Evolutionary conservation across 1,140 invertebrate genomes (phyloP).

Genomic region (Paralvinella palmiformis): DNA sequence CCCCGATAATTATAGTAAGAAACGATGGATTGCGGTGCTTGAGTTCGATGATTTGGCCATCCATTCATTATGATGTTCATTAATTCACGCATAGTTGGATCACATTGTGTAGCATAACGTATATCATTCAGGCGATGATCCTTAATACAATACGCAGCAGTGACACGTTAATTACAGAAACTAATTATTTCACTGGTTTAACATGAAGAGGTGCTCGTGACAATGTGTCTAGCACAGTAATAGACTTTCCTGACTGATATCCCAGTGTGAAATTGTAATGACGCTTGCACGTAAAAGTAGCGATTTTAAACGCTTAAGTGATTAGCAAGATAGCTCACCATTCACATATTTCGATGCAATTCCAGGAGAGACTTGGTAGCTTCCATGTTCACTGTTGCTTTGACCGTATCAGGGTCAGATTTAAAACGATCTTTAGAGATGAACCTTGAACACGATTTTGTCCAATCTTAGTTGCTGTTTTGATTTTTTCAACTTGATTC

Average conservation of each 20-base stretch:
- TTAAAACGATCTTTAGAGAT: conserved; percentile 17
- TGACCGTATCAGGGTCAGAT: conserved; percentile 44
- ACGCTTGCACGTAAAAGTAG: not conserved
- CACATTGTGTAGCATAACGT: too few species aligned
- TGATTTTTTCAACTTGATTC: conserved; percentile 21
- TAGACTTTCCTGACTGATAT: not conserved
- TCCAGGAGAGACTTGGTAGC: conserved; percentile 34
- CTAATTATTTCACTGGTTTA: too few species aligned
- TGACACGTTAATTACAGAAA: too few species aligned
- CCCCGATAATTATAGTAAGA: too few species aligned
- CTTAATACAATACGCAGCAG: too few species aligned
- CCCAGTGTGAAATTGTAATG: not conserved
- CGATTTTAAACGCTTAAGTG: conserved; percentile 7
- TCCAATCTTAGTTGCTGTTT: conserved; percentile 17
- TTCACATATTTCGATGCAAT: conserved; percentile 23
- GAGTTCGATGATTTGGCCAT: too few species aligned
- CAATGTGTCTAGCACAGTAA: not conserved
- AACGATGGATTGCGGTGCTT: too few species aligned
- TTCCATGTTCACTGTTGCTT: conserved; percentile 44
- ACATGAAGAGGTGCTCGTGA: not conserved
- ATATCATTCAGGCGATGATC: too few species aligned
- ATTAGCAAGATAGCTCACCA: conserved; percentile 26
- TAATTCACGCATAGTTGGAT: too few species aligned
- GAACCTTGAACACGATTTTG: conserved; percentile 22
- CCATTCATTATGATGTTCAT: too few species aligned